phyloP scores from a whole-genome alignment of 1,140 invertebrate species.

The Nephotettix cincticeps region DNA sequence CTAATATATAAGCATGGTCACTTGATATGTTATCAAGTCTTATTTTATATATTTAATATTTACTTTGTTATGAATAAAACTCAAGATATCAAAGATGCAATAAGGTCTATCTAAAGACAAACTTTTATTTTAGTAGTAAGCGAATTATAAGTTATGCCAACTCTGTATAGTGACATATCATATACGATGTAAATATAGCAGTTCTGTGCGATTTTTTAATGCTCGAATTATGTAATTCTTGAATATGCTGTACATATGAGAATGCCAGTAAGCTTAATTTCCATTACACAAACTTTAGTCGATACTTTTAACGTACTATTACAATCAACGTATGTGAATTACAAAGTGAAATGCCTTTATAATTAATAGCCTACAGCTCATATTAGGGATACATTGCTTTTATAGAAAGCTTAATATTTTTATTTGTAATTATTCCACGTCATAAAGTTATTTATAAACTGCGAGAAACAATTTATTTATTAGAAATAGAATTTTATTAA shows the following conservation, averaged over 20 bases:
- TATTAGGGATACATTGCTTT: conserved; percentile 1
- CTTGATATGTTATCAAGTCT: too few species aligned
- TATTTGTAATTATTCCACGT: background rate
- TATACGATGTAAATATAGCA: conserved; percentile 25
- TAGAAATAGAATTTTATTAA: conserved; percentile 6
- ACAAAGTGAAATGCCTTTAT: conserved; percentile 6
- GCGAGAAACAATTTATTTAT: background rate
- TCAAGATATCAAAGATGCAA: conserved; percentile 7
- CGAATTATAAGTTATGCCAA: conserved; percentile 2
- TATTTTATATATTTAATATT: too few species aligned
- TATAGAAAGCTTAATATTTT: conserved; percentile 7
- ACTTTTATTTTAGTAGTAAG: conserved; percentile 23
- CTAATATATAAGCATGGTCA: too few species aligned
- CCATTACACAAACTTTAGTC: conserved; percentile 13
- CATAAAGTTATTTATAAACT: conserved; percentile 1
- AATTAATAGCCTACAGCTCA: conserved; percentile 7
- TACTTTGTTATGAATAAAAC: background rate
- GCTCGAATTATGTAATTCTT: conserved; percentile 16
- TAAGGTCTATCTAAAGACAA: background rate
- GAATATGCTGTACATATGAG: conserved; percentile 15
- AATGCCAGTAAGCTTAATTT: conserved; percentile 22
- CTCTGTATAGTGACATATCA: conserved; percentile 18
- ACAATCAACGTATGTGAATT: conserved; percentile 21
- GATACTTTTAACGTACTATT: conserved; percentile 13
- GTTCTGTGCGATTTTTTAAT: conserved; percentile 20